Evolutionary conservation across 2,113 vertebrate species (phyloP).

Genomic region (Peromyscus californicus): DNA sequence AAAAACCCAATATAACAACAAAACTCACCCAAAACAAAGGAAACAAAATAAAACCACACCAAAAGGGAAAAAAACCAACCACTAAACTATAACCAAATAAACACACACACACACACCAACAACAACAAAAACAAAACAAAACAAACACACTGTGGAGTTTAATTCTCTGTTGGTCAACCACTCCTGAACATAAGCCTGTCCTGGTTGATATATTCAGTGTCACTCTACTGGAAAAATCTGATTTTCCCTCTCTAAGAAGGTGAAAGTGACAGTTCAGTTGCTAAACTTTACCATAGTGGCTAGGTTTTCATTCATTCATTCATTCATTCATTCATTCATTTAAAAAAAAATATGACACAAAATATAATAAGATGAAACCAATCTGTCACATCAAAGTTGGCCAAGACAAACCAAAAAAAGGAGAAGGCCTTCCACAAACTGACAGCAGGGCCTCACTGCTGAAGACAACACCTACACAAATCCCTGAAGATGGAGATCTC

Average conservation of each 20-base stretch:
- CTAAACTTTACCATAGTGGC: neutral
- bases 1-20: neutral
- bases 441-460: neutral
- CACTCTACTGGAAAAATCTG: neutral
- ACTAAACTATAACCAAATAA: neutral
- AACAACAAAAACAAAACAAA: no score
- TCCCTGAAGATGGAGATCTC: neutral
- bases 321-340: neutral
- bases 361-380: neutral
- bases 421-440: neutral
- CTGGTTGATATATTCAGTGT: neutral
- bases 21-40: neutral
- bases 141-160: fast-evolving
- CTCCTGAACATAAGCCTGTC: neutral
- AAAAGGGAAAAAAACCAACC: neutral
- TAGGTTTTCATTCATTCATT: neutral
- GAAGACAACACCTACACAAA: neutral
- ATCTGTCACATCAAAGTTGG: neutral
- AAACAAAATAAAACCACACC: neutral
- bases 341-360: no score
- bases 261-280: neutral
- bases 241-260: neutral
- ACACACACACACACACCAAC: neutral
- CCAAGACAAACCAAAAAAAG: neutral
- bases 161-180: neutral